A percentile compares a stretch with the other conserved stretches of the same genome.
These are phyloP conservation scores for Sciurus vulgaris DNA, from an alignment of 2,797 vertebrate genomes.

Conservation along the genomic window DNA sequence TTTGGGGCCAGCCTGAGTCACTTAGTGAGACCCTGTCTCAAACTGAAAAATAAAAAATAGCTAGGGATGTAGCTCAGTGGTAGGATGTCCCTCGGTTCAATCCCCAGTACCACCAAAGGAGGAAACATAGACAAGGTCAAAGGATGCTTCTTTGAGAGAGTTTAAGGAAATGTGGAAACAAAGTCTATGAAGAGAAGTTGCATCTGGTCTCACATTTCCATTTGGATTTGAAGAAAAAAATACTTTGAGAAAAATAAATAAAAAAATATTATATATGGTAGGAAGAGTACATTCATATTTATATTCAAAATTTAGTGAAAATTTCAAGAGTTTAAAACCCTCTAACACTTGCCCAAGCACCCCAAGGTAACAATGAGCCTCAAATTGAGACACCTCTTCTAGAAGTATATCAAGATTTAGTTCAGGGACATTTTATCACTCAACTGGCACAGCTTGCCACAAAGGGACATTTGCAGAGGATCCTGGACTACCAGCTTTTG, in stretches of 20 bases:
- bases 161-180: not conserved
- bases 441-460: not conserved
- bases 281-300: not conserved
- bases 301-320: not conserved
- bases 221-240: not conserved
- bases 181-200: not conserved
- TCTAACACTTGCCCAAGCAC: not conserved
- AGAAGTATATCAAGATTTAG: not conserved
- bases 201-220: not conserved
- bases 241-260: not conserved
- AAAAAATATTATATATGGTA: too few relatives aligned
- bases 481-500: not conserved
- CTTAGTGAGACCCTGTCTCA: too few relatives aligned
- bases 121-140: not conserved
- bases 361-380: not conserved
- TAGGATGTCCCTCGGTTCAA: too few relatives aligned
- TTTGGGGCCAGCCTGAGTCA: too few relatives aligned
- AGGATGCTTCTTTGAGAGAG: not conserved
- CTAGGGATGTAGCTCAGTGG: too few relatives aligned
- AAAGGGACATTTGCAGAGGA: not conserved
- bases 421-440: not conserved
- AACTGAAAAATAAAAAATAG: too few relatives aligned
- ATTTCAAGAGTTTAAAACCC: not conserved
- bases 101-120: too few relatives aligned
- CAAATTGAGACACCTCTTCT: not conserved